Evolutionary conservation across 2,113 vertebrate genomes (phyloP), one percentile per base, ranked within the genome.

Genomic region (Stegastes partitus): DNA sequence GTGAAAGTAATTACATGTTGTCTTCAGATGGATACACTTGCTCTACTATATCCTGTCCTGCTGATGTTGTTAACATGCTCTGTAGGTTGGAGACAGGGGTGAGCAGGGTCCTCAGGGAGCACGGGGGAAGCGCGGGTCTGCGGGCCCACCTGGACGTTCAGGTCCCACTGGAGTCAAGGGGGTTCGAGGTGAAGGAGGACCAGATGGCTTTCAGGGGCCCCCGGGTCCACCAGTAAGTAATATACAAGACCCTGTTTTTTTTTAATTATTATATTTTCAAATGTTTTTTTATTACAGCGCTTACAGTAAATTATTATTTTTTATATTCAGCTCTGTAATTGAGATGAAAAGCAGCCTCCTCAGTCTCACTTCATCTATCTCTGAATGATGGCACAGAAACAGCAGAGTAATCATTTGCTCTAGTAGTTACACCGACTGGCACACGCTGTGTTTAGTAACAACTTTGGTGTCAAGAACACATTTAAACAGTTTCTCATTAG

Each of bases 1-100:
- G 56, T 26, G 50, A 53, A 69, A 59, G 11, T 26, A n/a, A 77
- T 61, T 58, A 78, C 2, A 51, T 28, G 19, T 23, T 68, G 31
- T 37, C 4, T 15, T 70, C 28, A 55, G 62, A 65, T 11, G 63
- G 58, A 42, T 73, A 58, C 6, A 14, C 4, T 71, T 59, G 16
- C 23, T 78, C 11, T 21, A n/a, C 31, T 54, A 19, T 68, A 51
- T 22, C 0, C 26, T n/a, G 31, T 68, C 44, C 56, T 67, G 58
- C 23, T 78, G 12, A 66, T 82, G 54, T 50, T 74, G 39, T 79
- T 70, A 59, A 79, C 72, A 45, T 74, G 66, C 73, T 74, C 37
- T 93, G 47, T 81, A 95, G 95, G 84, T 85, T 72, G 93, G 94
- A 87, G 93, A 92, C 62, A 68, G 73, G 68, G 94, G 92, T n/a